These are phyloP conservation scores for Indri indri DNA, from an alignment of 2,113 vertebrate genomes.

Conservation along the genomic window DNA sequence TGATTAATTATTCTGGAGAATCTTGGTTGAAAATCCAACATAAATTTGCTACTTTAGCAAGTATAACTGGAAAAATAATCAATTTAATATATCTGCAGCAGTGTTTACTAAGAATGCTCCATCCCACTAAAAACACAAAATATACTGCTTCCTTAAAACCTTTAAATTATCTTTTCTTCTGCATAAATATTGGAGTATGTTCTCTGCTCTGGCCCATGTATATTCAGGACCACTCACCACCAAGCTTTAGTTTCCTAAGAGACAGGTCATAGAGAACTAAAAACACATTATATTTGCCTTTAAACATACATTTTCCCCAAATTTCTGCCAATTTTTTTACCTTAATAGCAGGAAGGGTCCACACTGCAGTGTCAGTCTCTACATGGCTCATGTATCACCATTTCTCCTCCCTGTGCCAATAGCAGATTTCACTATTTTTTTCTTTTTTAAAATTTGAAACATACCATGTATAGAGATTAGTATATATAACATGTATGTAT, in stretches of 20 bases:
- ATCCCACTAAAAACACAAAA: background rate
- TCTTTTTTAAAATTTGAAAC: background rate
- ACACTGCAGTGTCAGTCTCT: background rate
- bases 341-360: background rate
- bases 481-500: background rate
- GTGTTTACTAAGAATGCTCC: background rate
- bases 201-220: background rate
- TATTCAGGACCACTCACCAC: background rate
- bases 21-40: slow-evolving; percentile 37
- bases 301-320: background rate
- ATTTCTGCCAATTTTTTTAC: background rate
- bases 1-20: slow-evolving; percentile 56
- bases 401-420: background rate
- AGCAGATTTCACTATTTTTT: background rate
- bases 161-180: background rate
- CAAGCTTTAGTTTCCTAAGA: background rate
- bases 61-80: slow-evolving; percentile 38
- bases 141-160: background rate
- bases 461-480: background rate
- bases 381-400: background rate
- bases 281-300: background rate
- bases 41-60: slow-evolving; percentile 44
- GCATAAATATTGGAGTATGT: background rate
- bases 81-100: slow-evolving; percentile 38
- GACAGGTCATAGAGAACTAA: background rate